phyloP scores from a whole-genome alignment of 1,140 invertebrate species.

The Scaptomyza graminum region DNA sequence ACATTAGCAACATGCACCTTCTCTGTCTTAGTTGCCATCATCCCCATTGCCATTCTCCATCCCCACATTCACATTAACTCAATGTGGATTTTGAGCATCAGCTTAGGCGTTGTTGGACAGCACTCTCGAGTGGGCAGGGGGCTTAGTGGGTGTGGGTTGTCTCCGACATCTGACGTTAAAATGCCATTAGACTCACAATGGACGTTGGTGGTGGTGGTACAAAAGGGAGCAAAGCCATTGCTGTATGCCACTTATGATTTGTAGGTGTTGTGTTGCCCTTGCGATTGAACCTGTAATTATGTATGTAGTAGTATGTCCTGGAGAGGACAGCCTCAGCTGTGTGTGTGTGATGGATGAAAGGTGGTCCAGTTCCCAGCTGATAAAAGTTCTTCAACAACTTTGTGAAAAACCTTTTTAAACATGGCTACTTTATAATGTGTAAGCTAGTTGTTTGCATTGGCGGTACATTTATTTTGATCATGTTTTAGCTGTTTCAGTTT shows the following conservation, averaged over 20 bases:
- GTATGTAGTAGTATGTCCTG: slow-evolving; percentile 8
- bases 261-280: slow-evolving; percentile 55
- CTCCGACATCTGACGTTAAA: slow-evolving; percentile 60
- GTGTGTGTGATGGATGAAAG: slow-evolving; percentile 3
- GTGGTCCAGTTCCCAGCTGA: slow-evolving; percentile 23
- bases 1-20: slow-evolving; percentile 72
- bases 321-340: slow-evolving; percentile 12
- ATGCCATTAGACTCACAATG: slow-evolving; percentile 71
- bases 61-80: slow-evolving; percentile 60
- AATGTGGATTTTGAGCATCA: slow-evolving; percentile 24
- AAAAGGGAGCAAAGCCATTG: background rate
- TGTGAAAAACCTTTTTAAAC: background rate
- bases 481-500: background rate
- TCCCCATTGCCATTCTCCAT: background rate
- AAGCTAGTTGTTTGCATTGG: background rate
- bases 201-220: background rate
- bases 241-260: slow-evolving; percentile 36
- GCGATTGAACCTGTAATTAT: slow-evolving; percentile 39
- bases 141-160: background rate
- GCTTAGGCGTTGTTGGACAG: background rate
- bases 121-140: background rate
- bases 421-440: background rate
- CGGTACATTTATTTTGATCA: background rate
- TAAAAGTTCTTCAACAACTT: slow-evolving; percentile 18
- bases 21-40: slow-evolving; percentile 1